phyloP scores from a whole-genome alignment of 2,888 invertebrate genomes.

The Eupithecia tripunctaria region DNA sequence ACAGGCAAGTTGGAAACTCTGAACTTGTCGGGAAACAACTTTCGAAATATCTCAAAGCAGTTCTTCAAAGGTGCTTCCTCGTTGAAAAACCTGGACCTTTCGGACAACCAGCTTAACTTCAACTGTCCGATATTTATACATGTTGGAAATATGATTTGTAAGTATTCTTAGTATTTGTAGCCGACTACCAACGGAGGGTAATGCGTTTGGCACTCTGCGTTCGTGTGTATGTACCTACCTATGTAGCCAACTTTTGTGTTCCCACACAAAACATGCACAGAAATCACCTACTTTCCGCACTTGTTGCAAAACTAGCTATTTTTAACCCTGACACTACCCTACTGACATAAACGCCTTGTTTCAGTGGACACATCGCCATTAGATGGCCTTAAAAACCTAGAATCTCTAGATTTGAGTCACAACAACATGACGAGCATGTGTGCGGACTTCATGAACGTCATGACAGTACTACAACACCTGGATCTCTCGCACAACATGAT shows the following conservation, averaged over 20 bases:
- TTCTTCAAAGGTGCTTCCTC: background rate
- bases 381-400: background rate
- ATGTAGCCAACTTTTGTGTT: too few species aligned
- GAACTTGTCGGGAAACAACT: background rate
- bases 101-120: background rate
- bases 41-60: background rate
- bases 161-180: background rate
- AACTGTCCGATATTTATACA: too few species aligned
- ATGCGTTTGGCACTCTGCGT: too few species aligned
- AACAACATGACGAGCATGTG: background rate
- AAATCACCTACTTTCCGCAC: too few species aligned
- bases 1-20: background rate
- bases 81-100: slow-evolving; percentile 1
- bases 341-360: background rate
- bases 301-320: too few species aligned
- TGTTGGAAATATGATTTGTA: background rate
- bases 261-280: too few species aligned
- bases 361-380: background rate
- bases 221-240: too few species aligned
- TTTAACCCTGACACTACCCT: too few species aligned
- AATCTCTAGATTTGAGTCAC: background rate
- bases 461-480: background rate
- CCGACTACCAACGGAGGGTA: too few species aligned
- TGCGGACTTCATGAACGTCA: background rate
- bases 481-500: background rate